Evolutionary conservation across 2,888 invertebrate genomes (phyloP).

Genomic region (Brenthis daphne): DNA sequence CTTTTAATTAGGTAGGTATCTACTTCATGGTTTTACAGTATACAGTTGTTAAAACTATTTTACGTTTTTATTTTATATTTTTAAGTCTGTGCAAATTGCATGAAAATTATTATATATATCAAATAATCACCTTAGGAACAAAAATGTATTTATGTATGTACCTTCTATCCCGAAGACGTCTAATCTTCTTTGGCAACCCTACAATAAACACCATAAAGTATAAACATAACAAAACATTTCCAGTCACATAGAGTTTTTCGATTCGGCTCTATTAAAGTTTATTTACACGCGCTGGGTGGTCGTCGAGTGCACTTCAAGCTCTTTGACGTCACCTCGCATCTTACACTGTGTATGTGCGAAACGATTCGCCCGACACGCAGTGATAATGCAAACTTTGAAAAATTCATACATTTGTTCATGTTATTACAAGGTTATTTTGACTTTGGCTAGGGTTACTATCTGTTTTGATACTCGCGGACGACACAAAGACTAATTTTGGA

Average conservation of each 20-base stretch:
- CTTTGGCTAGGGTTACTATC: too few relatives aligned
- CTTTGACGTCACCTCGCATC: conserved; percentile 55
- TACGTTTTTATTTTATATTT: too few relatives aligned
- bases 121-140: too few relatives aligned
- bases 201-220: conserved; percentile 1
- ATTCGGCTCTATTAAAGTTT: conserved; percentile 46
- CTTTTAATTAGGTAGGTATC: too few relatives aligned
- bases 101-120: too few relatives aligned
- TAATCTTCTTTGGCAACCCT: background rate
- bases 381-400: conserved; percentile 43
- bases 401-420: conserved; percentile 25
- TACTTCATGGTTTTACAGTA: too few relatives aligned
- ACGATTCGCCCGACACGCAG: conserved; percentile 40
- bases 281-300: conserved; percentile 74
- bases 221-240: conserved; percentile 5
- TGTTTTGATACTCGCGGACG: too few relatives aligned
- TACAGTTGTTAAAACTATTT: too few relatives aligned
- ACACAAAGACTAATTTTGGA: too few relatives aligned
- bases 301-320: conserved; percentile 81
- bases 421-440: background rate
- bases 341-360: conserved; percentile 34
- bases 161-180: background rate
- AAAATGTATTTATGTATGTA: too few relatives aligned
- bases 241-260: conserved; percentile 33
- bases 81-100: too few relatives aligned